These are phyloP conservation scores for Gyps fulvus DNA, from an alignment of 2,113 vertebrate species.

Conservation along the genomic window DNA sequence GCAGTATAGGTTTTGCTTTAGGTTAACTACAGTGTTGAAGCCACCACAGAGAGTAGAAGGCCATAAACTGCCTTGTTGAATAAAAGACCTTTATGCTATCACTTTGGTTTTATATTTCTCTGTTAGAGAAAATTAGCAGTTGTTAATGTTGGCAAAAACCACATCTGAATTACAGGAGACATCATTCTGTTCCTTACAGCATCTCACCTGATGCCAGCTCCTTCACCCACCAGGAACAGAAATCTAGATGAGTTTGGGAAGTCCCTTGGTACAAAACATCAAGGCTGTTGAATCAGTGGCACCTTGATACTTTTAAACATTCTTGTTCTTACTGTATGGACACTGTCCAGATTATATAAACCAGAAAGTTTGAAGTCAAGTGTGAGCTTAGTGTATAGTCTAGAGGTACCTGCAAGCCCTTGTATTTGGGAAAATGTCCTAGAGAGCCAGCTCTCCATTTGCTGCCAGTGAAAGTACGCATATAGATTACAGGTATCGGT, in stretches of 20 bases:
- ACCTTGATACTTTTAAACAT: not conserved
- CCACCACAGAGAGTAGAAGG: not conserved
- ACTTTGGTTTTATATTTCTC: not conserved
- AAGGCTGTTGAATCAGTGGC: not conserved
- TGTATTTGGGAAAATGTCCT: not conserved
- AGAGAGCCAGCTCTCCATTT: not conserved
- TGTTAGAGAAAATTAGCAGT: not conserved
- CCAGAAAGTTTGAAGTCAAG: not conserved
- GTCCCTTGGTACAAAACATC: not conserved
- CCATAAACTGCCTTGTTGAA: not conserved
- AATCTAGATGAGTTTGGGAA: not conserved
- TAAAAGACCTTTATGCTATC: not conserved
- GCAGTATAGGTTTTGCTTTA: not conserved
- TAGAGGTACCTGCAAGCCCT: not conserved
- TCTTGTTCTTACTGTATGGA: not conserved
- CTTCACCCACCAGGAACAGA: not conserved
- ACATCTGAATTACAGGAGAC: not conserved
- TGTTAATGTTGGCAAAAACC: not conserved
- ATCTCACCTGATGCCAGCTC: not conserved
- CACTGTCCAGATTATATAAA: not conserved
- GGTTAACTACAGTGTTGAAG: not conserved
- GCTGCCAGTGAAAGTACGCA: not conserved
- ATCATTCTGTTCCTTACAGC: not conserved
- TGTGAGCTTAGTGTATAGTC: not conserved
- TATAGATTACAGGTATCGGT: accelerated